These are phyloP conservation scores for Strix aluco DNA, from an alignment of 2,113 vertebrate genomes.

Conservation along the genomic window DNA sequence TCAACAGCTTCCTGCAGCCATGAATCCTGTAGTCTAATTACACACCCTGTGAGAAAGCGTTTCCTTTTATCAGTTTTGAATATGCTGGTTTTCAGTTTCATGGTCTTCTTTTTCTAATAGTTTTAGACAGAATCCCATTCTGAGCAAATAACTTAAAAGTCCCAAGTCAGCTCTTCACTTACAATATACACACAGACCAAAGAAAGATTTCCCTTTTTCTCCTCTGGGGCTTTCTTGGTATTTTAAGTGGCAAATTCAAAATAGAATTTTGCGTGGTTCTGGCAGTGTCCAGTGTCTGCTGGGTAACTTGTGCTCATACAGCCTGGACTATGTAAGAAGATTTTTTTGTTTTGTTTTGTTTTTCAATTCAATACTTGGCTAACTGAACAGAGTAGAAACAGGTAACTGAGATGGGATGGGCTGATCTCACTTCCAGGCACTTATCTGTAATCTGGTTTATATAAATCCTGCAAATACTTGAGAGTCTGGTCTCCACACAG, in stretches of 20 bases:
- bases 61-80: background rate
- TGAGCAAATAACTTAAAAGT: background rate
- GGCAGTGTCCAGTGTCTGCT: background rate
- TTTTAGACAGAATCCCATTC: background rate
- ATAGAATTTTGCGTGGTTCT: background rate
- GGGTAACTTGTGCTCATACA: background rate
- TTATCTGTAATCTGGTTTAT: background rate
- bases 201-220: background rate
- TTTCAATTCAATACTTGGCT: background rate
- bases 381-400: background rate
- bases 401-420: background rate
- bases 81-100: background rate
- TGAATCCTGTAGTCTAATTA: background rate
- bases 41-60: background rate
- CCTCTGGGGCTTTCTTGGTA: background rate
- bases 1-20: background rate
- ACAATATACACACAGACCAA: background rate
- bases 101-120: background rate
- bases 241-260: background rate
- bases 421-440: background rate
- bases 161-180: background rate
- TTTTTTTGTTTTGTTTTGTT: accelerated
- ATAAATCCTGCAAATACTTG: background rate
- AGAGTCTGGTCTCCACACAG: background rate
- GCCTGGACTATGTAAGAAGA: background rate